phyloP scores from a whole-genome alignment of 2,113 vertebrate genomes.

The Dipodomys stephensi region DNA sequence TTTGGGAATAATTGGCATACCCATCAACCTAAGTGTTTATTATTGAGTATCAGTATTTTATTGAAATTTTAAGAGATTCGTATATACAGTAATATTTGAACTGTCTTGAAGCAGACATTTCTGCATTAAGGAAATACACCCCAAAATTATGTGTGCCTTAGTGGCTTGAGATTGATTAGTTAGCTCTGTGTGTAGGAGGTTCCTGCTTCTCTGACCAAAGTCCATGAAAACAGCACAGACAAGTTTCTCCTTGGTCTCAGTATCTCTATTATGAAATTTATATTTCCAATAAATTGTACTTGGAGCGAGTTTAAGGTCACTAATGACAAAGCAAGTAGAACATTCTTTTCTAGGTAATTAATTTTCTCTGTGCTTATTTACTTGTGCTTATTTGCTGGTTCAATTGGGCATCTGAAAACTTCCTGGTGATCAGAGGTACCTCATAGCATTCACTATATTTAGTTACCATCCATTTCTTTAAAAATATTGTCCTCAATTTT shows the following conservation, averaged over 20 bases:
- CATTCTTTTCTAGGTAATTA: conserved; percentile 67
- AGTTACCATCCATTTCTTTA: conserved; percentile 61
- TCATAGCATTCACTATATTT: conserved; percentile 25
- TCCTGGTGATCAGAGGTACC: not conserved
- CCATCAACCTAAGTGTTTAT: not conserved
- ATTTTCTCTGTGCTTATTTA: conserved; percentile 64
- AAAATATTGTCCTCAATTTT: conserved; percentile 64
- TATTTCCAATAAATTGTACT: conserved; percentile 30
- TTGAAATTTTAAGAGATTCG: not conserved
- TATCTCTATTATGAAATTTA: not conserved
- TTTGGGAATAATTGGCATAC: not conserved
- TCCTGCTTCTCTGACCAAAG: not conserved
- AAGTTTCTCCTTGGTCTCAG: not conserved
- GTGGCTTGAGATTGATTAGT: no score
- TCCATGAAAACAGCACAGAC: not conserved
- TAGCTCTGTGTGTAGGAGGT: not conserved
- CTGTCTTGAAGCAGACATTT: not conserved
- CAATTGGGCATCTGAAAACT: conserved; percentile 42
- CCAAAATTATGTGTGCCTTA: not conserved
- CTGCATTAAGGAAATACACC: not conserved
- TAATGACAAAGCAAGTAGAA: conserved; percentile 34
- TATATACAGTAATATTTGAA: not conserved
- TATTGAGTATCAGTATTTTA: not conserved
- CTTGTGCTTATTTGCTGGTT: conserved; percentile 43
- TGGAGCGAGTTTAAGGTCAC: conserved; percentile 1